Evolutionary conservation across 2,113 vertebrate genomes (phyloP).

Genomic region (Corvus cornix): DNA sequence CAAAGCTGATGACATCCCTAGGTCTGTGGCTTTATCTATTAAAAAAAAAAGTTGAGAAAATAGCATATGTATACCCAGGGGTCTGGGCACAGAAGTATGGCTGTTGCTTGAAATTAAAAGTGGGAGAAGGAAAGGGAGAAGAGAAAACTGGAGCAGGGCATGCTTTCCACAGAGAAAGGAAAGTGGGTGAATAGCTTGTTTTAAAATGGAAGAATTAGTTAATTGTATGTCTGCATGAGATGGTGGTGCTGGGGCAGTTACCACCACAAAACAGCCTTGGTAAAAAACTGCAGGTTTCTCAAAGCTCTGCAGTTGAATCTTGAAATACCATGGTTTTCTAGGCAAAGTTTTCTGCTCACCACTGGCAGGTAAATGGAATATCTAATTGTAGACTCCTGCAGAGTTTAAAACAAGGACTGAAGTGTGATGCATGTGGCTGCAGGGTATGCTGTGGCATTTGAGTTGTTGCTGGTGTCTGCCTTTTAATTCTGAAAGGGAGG

Average conservation of each 20-base stretch:
- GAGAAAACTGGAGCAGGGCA: not conserved
- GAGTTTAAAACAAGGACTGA: conserved; percentile 5
- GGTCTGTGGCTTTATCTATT: not conserved
- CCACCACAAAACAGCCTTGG: not conserved
- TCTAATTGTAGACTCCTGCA: not conserved
- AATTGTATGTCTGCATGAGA: not conserved
- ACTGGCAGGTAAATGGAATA: not conserved
- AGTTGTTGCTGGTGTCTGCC: not conserved
- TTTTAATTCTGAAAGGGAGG: not conserved
- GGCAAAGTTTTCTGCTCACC: not conserved
- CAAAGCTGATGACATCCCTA: not conserved
- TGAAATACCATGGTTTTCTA: not conserved
- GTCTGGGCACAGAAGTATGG: not conserved
- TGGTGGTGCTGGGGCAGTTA: not conserved
- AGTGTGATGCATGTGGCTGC: not conserved
- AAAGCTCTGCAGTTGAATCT: not conserved
- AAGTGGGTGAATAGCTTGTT: not conserved
- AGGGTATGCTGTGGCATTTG: not conserved
- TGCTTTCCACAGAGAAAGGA: not conserved
- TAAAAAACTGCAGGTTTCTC: not conserved
- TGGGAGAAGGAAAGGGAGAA: not conserved
- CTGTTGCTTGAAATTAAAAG: not conserved
- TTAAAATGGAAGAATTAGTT: not conserved
- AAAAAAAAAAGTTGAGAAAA: not conserved
- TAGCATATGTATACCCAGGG: not conserved